Conservation (phyloP, 2,888 invertebrate species). For the Drosophila setosimentum region DNA sequence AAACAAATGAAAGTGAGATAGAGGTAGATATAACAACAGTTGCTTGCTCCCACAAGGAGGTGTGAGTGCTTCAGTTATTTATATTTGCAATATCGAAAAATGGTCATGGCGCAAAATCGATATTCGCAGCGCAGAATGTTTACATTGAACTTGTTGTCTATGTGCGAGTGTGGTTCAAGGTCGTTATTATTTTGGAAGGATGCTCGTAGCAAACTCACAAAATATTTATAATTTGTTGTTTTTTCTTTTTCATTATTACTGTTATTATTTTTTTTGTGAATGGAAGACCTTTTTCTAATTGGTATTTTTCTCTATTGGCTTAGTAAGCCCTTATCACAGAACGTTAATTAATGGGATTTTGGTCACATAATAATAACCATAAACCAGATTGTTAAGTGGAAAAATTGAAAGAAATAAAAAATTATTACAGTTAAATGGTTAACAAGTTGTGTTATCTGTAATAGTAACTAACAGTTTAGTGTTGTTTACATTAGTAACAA, state of each 20-base stretch:
- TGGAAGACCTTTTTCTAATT: slow-evolving; percentile 6
- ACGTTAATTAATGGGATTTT: slow-evolving; percentile 11
- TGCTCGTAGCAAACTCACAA: background rate
- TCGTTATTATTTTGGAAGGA: background rate
- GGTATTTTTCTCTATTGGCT: background rate
- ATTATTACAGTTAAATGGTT: too few species aligned
- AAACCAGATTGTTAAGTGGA: slow-evolving; percentile 1
- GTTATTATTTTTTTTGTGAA: background rate
- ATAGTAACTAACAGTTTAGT: background rate
- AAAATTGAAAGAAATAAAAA: background rate
- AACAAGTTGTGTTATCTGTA: background rate
- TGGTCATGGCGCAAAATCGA: slow-evolving; percentile 26
- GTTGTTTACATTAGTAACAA: background rate
- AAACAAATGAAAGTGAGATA: background rate
- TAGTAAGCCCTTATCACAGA: background rate
- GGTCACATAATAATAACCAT: background rate
- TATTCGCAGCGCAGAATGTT: slow-evolving; percentile 26
- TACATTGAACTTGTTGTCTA: background rate
- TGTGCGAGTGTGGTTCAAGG: slow-evolving; percentile 40
- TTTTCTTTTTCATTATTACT: background rate
- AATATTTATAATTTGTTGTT: background rate
- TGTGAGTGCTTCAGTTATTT: slow-evolving; percentile 1
- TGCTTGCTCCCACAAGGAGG: slow-evolving; percentile 3
- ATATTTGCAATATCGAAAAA: slow-evolving; percentile 8
- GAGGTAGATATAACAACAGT: background rate